Evolutionary conservation across 2,797 vertebrate species (phyloP), one percentile per base, ranked within the genome.

Genomic region (Margarornis squamiger): DNA sequence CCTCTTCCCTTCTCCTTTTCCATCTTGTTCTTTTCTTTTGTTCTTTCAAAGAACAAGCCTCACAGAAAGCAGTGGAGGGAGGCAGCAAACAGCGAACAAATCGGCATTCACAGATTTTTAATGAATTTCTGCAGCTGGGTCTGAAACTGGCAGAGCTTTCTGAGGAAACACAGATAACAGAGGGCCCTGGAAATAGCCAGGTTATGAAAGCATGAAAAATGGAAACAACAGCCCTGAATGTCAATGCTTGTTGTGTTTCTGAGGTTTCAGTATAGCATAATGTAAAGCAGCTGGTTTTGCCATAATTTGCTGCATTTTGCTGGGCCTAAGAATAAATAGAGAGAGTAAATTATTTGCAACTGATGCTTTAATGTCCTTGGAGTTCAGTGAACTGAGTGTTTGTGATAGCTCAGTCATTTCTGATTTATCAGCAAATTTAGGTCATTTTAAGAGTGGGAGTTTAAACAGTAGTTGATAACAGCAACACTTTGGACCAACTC

Each of bases 101-200:
- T 41, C 6, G 0, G 36, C 76, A 81, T 92, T 95, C 93, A 93
- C 61, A 30, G 86, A 36, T 93, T 58, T 94, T 8, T 57, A 94
- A 96, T 96, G 73, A 73, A 93, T 97, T 92, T 96, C 84, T 94
- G 93, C 95, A 93, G 85, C 92, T 91, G 94, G 77, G 71, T 67
- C 57, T 90, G 81, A 85, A 88, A 71, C 78, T 77, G 90, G 75
- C 73, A 73, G 86, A 76, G 81, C 94, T 96, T 89, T 75, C 62
- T 79, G 58, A 41, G 63, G 84, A 70, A 89, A 67, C 58, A 57
- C 59, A 92, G 92, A 93, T 90, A 91, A 78, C 67, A 76, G 84
- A 89, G 88, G 57, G 91, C 73, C 88, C 51, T 59, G 81, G 62
- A 94, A 96, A 91, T 65, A 93, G 78, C 57, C 93, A 94, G 94